Base-by-base conservation (phyloP, 1,140 invertebrate species). In the Eupeodes corollae region DNA sequence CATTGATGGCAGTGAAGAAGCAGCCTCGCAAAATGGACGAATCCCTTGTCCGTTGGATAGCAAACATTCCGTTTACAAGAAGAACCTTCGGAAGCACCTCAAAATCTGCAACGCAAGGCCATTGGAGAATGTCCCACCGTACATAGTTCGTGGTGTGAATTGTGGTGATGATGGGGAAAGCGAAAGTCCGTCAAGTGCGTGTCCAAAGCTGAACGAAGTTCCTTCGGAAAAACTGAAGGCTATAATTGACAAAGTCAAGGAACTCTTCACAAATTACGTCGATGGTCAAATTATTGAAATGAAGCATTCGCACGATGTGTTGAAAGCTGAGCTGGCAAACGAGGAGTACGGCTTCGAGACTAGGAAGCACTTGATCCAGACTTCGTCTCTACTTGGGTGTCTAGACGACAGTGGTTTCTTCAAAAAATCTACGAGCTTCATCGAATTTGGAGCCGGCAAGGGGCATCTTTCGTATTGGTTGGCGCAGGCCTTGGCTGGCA, bases 381-480 rank as follows among this genome's bases (percentile, higher is more conserved):
- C 77, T 21, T 77, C 84, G 11, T 78, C 82, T 6, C 59, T 89
- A 30, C 56, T 88, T 18, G 76, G 74, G 3, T 70, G 85, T 38
- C 66, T 86, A 14, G 69, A 81, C 38, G 53, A 69, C 2, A 68
- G 75, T 46, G 58, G 71, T 13, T 68, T 87, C 39, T 54, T 84
- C 1, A 49, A 55, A 16, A 61, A 77, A 5, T 56, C 75, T 44
- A 82, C 79, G 1, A 83, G 82, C 62, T 89, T 78, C 58, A 78
- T 91, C 44, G 89, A 93, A 67, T 83, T 91, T 65, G 88, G 89
- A 9, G 87, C 88, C 19, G 88, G 89, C n/a, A 87, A 84, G 78
- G 88, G 87, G 77, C 70, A 59, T 45, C 21, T 89, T 15, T 84
- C 82, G 13, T 86, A 79, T 61, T 88, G 82, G 75, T 64, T 87